These are phyloP conservation scores for Seriola aureovittata DNA, from an alignment of 2,113 vertebrate genomes.

Conservation along the genomic window DNA sequence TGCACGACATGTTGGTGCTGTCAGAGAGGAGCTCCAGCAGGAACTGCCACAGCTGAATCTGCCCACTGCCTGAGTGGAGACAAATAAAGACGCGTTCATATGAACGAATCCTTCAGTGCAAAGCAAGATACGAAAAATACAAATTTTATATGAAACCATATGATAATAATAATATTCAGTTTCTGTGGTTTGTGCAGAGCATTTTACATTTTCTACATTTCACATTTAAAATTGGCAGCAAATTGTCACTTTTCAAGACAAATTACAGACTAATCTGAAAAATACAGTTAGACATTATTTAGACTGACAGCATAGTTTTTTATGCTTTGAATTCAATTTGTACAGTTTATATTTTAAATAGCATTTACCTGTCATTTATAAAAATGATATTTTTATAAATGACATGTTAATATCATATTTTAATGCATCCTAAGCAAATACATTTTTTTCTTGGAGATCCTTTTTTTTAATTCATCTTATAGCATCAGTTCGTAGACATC, in stretches of 20 bases:
- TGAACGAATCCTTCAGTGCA: too few relatives aligned
- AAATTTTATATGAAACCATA: background rate
- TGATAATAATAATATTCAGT: background rate
- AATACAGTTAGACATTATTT: too few relatives aligned
- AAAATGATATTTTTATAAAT: too few relatives aligned
- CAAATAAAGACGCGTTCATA: too few relatives aligned
- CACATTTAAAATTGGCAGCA: too few relatives aligned
- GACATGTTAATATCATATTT: background rate
- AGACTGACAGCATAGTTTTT: too few relatives aligned
- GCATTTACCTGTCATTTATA: too few relatives aligned
- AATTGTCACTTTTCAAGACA: too few relatives aligned
- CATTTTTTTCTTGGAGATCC: background rate
- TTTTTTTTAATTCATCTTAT: background rate
- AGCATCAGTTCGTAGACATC: background rate
- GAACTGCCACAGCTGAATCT: constrained; percentile 99
- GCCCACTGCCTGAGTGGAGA: constrained; percentile 89
- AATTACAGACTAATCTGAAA: too few relatives aligned
- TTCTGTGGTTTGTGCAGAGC: background rate
- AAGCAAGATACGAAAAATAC: background rate
- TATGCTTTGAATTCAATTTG: too few relatives aligned
- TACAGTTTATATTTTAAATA: too few relatives aligned
- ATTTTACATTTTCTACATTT: background rate
- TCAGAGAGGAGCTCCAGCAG: constrained; percentile 96
- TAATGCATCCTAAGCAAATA: background rate
- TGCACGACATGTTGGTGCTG: constrained; percentile 93